A percentile compares a stretch with the other conserved stretches of the same genome.
These are phyloP conservation scores for Colletes gigas DNA, from an alignment of 1,140 invertebrate species.

Conservation along the genomic window DNA sequence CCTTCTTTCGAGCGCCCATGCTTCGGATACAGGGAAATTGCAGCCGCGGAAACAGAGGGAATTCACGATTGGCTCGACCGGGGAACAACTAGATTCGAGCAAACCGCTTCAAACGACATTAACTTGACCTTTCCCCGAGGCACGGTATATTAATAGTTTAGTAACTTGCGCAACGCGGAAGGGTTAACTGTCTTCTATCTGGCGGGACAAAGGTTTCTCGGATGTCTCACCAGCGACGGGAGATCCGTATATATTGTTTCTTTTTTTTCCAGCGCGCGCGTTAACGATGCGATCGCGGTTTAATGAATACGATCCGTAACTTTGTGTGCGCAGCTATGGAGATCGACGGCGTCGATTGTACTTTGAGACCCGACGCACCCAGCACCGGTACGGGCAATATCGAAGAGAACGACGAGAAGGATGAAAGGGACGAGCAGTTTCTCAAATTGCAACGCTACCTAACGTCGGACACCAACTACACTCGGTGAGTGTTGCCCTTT, in stretches of 20 bases:
- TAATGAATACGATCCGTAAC: background rate
- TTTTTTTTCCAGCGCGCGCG: no score
- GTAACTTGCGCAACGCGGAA: background rate
- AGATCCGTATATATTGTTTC: no score
- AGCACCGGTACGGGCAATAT: slow-evolving; percentile 36
- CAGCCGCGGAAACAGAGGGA: slow-evolving; percentile 6
- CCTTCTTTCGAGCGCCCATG: slow-evolving; percentile 20
- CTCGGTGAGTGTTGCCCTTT: slow-evolving; percentile 69
- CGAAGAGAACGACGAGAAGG: slow-evolving; percentile 57
- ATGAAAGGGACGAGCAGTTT: slow-evolving; percentile 64
- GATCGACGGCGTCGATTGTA: slow-evolving; percentile 50
- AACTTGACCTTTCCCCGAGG: background rate
- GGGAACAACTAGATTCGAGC: background rate
- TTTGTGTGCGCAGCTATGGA: slow-evolving; percentile 69
- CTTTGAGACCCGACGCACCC: slow-evolving; percentile 25
- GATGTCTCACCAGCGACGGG: background rate
- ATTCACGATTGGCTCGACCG: slow-evolving; percentile 20
- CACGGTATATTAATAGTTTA: background rate
- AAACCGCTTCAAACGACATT: slow-evolving; percentile 4
- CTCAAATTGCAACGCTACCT: slow-evolving; percentile 66
- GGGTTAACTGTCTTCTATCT: background rate
- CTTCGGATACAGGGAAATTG: slow-evolving; percentile 41
- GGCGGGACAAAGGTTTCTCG: background rate
- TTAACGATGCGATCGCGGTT: background rate
- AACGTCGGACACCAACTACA: slow-evolving; percentile 61